phyloP scores from a whole-genome alignment of 1,140 invertebrate species.

The Aphis gossypii region DNA sequence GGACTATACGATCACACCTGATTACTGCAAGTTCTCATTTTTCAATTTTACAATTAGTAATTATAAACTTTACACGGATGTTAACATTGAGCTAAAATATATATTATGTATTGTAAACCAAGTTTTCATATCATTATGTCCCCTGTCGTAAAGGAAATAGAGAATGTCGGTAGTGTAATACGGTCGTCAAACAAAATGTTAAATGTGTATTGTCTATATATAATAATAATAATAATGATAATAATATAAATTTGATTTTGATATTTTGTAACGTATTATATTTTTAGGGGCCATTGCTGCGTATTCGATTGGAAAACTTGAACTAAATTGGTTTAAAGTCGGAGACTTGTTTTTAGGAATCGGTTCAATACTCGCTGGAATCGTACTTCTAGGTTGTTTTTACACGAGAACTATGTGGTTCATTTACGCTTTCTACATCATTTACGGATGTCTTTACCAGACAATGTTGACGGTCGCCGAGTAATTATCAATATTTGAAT shows the following conservation, averaged over 20 bases:
- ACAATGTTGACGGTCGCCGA: conserved; percentile 84
- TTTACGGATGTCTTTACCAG: conserved; percentile 80
- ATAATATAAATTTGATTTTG: background rate
- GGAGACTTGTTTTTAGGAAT: conserved; percentile 27
- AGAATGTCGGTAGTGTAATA: too few species aligned
- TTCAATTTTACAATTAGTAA: too few species aligned
- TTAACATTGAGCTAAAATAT: too few species aligned
- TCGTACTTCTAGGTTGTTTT: conserved; percentile 71
- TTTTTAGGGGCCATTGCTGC: conserved; percentile 31
- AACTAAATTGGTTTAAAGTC: conserved; percentile 22
- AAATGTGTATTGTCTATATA: too few species aligned
- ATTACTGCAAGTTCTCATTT: too few species aligned
- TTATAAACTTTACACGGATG: too few species aligned
- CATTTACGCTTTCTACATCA: conserved; percentile 77
- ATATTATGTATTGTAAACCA: too few species aligned
- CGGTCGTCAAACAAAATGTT: too few species aligned
- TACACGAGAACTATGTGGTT: conserved; percentile 72
- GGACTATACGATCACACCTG: too few species aligned
- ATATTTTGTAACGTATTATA: background rate
- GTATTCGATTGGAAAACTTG: conserved; percentile 33
- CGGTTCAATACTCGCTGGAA: conserved; percentile 66
- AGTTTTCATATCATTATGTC: too few species aligned
- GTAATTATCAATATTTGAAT: conserved; percentile 65
- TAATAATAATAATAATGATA: background rate
- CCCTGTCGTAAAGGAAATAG: too few species aligned